Base-by-base conservation (phyloP, 2,888 invertebrate species). In the Magallana nippona region DNA sequence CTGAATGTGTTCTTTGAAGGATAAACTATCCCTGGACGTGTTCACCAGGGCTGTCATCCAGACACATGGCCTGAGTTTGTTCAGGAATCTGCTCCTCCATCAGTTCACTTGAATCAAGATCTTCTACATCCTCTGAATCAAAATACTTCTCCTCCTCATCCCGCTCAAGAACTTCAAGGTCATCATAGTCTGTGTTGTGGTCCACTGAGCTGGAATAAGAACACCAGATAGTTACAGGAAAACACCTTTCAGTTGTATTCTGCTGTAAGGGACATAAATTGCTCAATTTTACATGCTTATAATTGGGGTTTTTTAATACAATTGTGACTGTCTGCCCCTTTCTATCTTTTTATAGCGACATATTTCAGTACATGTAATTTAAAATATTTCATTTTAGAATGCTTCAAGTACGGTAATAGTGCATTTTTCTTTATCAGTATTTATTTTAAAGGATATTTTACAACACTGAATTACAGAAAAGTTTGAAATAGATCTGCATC, bases 101-200 rank as follows among this genome's bases (percentile, higher is more conserved):
- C 32, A 13, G 11, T 22, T 27, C 27, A 27, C 13, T 63, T 19
- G 63, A 10, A 11, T 79, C 19, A 10, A 55, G 11, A 19, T 55
- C 71, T 17, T 84, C 87, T 2, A 87, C 83, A 62, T 91, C 92
- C 77, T 97, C 97, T 3, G 96, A 96, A 94, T 98, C 97, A 95
- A 98, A 98, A 94, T 98, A 98, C 92, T 96, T 96, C 90, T 98
- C 98, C 94, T 98, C 97, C 88, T 96, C 97, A 94, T 98, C 98
- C 90, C 96, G 96, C 71, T 96, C 96, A 85, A 96, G 94, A 82
- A 96, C 95, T 85, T 96, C 96, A 86, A 96, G 93, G 90, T 96
- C 96, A 94, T 98, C 98, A 94, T 97, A 97, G 82, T 96, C 96
- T 77, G 96, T 96, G 95, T 98, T 97, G 89, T 96, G 95, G 94